Percentiles rank a stretch among this genome's conserved stretches.
Evolutionary conservation across 2,888 invertebrate species (phyloP).

Genomic region (Trissoscelio sp.): DNA sequence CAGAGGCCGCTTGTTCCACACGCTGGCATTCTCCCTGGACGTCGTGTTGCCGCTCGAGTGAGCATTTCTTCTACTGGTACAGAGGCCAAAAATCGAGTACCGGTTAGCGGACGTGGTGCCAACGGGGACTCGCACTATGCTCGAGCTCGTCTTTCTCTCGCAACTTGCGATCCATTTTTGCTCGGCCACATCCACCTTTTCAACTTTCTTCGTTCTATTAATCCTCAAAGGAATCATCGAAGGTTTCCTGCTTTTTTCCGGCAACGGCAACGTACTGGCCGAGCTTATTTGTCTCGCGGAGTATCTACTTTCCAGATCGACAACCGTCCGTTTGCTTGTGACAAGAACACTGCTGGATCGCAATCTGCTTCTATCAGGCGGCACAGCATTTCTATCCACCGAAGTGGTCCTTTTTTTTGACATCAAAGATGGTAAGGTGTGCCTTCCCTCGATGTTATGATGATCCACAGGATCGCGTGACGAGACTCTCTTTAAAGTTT

Average conservation of each 20-base stretch:
- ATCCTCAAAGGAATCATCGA: constrained; percentile 74
- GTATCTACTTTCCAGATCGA: constrained; percentile 44
- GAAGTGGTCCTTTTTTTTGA: constrained; percentile 36
- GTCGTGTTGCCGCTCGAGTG: constrained; percentile 35
- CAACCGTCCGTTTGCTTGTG: constrained; percentile 18
- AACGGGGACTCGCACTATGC: constrained; percentile 11
- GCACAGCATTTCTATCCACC: constrained; percentile 5
- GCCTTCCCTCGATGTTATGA: constrained; percentile 21
- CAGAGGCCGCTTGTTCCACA: constrained; percentile 67
- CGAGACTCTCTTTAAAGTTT: constrained; percentile 52
- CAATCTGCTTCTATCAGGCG: constrained; percentile 36
- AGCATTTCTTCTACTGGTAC: constrained; percentile 78
- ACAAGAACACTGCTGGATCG: constrained; percentile 19
- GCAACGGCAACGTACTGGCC: constrained; percentile 76
- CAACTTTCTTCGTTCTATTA: constrained; percentile 51
- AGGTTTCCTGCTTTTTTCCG: constrained; percentile 72
- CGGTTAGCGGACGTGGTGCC: constrained; percentile 33
- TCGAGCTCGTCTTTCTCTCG: constrained; percentile 44
- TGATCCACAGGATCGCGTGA: constrained; percentile 4
- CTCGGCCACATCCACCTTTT: constrained; percentile 22
- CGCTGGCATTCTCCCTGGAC: constrained; percentile 64
- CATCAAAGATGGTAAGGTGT: constrained; percentile 52
- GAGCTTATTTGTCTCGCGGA: constrained; percentile 56
- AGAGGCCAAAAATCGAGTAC: constrained; percentile 81
- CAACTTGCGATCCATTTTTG: constrained; percentile 43